These are phyloP conservation scores for Anoplopoma fimbria DNA, from an alignment of 2,113 vertebrate genomes.

Conservation along the genomic window DNA sequence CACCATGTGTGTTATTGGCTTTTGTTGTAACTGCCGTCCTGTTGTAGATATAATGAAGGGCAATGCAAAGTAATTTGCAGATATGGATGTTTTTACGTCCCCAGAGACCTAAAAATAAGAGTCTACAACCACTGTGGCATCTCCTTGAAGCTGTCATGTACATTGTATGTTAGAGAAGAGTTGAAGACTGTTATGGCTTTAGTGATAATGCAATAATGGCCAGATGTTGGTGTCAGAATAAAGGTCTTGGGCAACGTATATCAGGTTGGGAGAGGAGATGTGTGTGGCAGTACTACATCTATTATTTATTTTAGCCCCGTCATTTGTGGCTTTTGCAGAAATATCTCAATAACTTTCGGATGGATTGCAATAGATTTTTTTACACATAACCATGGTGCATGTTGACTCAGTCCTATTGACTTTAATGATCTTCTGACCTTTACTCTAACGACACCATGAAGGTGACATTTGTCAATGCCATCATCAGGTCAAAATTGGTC, in stretches of 20 bases:
- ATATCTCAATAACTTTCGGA: not conserved
- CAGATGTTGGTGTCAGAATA: not conserved
- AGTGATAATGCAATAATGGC: not conserved
- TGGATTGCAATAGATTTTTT: not conserved
- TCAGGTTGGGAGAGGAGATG: not conserved
- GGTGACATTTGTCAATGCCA: not conserved
- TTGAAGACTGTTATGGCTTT: not conserved
- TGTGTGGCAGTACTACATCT: not conserved
- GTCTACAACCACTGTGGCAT: not conserved
- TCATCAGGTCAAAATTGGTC: not conserved
- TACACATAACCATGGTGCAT: not conserved
- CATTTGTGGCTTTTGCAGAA: not conserved
- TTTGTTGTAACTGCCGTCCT: conserved; percentile 11
- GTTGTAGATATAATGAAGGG: conserved; percentile 15
- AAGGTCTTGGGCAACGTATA: not conserved
- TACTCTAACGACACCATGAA: not conserved
- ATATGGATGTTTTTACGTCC: conserved; percentile 20
- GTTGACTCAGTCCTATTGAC: not conserved
- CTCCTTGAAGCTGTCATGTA: not conserved
- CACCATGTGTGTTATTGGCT: conserved; percentile 6
- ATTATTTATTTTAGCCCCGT: not conserved
- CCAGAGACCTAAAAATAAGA: conserved; percentile 6
- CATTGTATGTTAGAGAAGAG: not conserved
- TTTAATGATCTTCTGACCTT: not conserved
- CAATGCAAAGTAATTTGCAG: not conserved